Evolutionary conservation across 2,797 vertebrate species (phyloP).

Genomic region (Etheostoma nigrum): DNA sequence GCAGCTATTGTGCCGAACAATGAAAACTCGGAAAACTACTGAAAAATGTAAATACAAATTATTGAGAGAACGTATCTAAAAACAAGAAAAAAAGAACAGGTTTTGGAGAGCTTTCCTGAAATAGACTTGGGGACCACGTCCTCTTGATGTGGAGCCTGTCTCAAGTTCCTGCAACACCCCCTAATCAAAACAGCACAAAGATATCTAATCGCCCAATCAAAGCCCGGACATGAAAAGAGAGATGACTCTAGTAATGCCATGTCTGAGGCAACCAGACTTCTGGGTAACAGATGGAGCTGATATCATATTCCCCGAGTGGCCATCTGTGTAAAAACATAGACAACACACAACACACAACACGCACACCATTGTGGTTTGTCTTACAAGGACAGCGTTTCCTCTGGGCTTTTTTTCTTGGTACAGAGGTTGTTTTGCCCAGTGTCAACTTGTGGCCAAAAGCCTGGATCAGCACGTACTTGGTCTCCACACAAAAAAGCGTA

Average conservation of each 20-base stretch:
- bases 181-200: conserved; percentile 66
- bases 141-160: conserved; percentile 39
- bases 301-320: conserved; percentile 64
- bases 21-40: neutral
- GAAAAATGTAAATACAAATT: conserved; percentile 3
- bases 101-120: conserved; percentile 27
- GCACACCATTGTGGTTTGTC: conserved; percentile 60
- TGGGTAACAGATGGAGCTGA: conserved; percentile 77
- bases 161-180: conserved; percentile 62
- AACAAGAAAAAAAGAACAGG: conserved; percentile 2
- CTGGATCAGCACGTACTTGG: conserved; percentile 8
- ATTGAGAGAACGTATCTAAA: neutral
- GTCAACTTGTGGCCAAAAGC: conserved; percentile 33
- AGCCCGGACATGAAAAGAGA: conserved; percentile 64
- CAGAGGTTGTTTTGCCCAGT: conserved; percentile 44
- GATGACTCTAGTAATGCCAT: conserved; percentile 41
- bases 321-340: conserved; percentile 67
- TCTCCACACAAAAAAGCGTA: conserved; percentile 19
- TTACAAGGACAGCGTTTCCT: conserved; percentile 53
- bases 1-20: conserved; percentile 9
- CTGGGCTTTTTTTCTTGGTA: conserved; percentile 29
- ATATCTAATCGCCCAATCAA: conserved; percentile 66
- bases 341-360: conserved; percentile 18
- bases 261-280: conserved; percentile 60
- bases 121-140: conserved; percentile 31